Percentiles rank a stretch among this genome's conserved stretches.
These are phyloP conservation scores for Lutjanus argentimaculatus DNA, from an alignment of 2,797 vertebrate genomes.

Conservation along the genomic window DNA sequence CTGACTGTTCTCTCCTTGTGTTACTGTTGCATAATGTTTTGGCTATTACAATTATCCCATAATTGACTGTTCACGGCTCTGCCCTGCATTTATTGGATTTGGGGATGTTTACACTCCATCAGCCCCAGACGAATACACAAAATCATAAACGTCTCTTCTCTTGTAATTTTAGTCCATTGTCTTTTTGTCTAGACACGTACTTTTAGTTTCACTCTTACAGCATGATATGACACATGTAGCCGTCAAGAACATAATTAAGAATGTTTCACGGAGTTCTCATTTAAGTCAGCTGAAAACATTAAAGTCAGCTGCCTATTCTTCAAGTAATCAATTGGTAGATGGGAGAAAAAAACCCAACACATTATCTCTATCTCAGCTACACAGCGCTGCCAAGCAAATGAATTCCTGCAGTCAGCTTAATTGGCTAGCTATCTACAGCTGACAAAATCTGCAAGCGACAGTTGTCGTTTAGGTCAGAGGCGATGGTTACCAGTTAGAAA, in stretches of 20 bases:
- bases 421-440: too few species aligned
- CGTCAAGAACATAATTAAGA: background rate
- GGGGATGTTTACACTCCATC: constrained; percentile 14
- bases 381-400: too few species aligned
- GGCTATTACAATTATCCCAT: background rate
- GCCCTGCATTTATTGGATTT: constrained; percentile 17
- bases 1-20: background rate
- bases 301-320: background rate
- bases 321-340: too few species aligned
- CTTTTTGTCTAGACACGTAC: background rate
- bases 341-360: too few species aligned
- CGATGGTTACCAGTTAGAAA: background rate
- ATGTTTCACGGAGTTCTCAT: background rate
- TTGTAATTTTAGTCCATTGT: background rate
- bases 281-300: background rate
- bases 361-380: too few species aligned
- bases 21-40: constrained; percentile 28
- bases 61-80: background rate
- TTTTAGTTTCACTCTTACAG: background rate
- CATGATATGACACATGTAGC: background rate
- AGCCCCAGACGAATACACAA: background rate
- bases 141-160: too few species aligned
- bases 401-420: too few species aligned
- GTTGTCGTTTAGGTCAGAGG: background rate
- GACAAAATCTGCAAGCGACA: background rate